Percentiles rank a stretch among this genome's conserved stretches.
These are phyloP conservation scores for Monomorium pharaonis DNA, from an alignment of 1,140 invertebrate genomes.

Conservation along the genomic window DNA sequence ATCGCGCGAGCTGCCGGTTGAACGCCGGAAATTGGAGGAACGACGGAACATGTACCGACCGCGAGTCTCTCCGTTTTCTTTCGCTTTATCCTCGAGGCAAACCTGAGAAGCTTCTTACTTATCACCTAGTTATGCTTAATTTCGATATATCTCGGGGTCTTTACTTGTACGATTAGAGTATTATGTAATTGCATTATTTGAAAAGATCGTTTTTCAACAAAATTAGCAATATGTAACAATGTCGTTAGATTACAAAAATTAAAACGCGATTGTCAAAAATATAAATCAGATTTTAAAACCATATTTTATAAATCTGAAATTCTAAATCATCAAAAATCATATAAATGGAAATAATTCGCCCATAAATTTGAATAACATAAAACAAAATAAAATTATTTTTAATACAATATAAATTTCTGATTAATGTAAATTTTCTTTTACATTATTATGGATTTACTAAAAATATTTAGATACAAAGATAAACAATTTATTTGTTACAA, in stretches of 20 bases:
- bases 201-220: not conserved
- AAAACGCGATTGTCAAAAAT: not conserved
- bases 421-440: not conserved
- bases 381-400: not conserved
- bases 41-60: constrained; percentile 47
- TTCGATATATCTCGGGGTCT: not conserved
- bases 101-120: constrained; percentile 11
- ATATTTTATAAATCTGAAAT: not conserved
- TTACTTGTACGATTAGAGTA: not conserved
- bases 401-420: not conserved
- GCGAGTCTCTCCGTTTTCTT: constrained; percentile 8
- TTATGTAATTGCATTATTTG: no score
- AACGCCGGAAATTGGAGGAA: constrained; percentile 39
- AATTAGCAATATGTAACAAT: not conserved
- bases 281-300: not conserved
- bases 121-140: constrained; percentile 8
- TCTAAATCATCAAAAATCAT: no score
- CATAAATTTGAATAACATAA: not conserved
- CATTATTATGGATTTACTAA: not conserved
- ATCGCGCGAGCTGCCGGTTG: constrained; percentile 55
- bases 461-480: not conserved
- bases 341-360: not conserved
- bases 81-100: constrained; percentile 32
- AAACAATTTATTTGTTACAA: not conserved
- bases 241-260: not conserved